Conservation (phyloP, 2,797 vertebrate genomes). For the Microcaecilia unicolor region DNA sequence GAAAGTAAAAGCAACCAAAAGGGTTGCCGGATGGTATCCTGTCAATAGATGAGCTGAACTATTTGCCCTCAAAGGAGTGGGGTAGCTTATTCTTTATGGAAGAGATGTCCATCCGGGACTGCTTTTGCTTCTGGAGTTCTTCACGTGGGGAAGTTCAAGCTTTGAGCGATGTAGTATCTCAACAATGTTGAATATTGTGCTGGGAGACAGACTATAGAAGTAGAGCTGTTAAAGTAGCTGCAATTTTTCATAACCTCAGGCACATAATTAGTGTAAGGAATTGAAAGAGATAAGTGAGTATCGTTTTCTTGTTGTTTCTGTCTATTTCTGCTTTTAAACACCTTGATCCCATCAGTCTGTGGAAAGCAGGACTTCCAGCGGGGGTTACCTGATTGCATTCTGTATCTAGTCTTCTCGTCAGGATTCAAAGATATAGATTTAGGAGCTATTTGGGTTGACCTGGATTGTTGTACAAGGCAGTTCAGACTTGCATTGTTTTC, state of each 20-base stretch:
- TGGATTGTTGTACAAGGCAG: too few relatives aligned
- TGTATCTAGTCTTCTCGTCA: too few relatives aligned
- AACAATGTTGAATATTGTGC: conserved; percentile 28
- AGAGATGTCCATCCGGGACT: neutral
- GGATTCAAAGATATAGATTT: too few relatives aligned
- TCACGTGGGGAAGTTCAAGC: conserved; percentile 2
- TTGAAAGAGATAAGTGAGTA: too few relatives aligned
- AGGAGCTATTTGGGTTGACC: too few relatives aligned
- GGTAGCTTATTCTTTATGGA: neutral
- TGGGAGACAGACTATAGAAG: conserved; percentile 15
- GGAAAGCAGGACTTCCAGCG: too few relatives aligned
- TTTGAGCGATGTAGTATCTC: conserved; percentile 20
- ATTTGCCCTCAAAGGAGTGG: neutral
- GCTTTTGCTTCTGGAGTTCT: conserved; percentile 10
- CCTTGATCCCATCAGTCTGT: too few relatives aligned
- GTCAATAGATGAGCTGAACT: neutral
- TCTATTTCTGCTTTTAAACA: too few relatives aligned
- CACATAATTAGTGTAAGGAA: too few relatives aligned
- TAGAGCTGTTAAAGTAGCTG: neutral
- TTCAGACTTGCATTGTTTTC: too few relatives aligned
- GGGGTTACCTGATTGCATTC: too few relatives aligned
- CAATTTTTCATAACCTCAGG: conserved; percentile 2
- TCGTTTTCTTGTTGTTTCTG: too few relatives aligned
- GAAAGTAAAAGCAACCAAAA: neutral
- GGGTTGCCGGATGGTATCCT: conserved; percentile 5